Base-by-base conservation (phyloP, 2,888 invertebrate species). In the Drosophila lutescens region DNA sequence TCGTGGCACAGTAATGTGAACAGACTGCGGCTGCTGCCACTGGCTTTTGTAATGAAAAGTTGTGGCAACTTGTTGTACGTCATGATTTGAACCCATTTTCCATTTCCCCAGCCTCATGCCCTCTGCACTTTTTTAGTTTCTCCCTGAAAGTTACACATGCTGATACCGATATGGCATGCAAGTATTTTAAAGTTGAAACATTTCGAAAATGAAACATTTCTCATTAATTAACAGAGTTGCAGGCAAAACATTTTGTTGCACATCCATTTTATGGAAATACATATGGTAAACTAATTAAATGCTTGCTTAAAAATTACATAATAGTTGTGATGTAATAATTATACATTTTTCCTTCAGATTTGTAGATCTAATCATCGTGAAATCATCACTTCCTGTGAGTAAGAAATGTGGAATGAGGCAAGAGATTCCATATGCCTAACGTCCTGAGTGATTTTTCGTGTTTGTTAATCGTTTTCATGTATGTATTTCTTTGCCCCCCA, bases 361-460 rank as follows among this genome's bases (percentile, higher is more conserved):
- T 30, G 30, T 30, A 6, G 26, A 5, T 5, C 26, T 26, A 26
- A 17, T 10, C 12, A 17, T 12, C 43, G 30, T 17, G 3, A 30
- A 30, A 30, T 30, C 20, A 43, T 12, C 17, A 20, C 20, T 20
- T 10, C 20, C 5, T 34, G 15, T 41, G 32, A 9, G 13, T 7
- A 34, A 10, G 12, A 32, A 32, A 41, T 36, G 9, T 34, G 41
- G 3, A 12, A 15, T 13, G 13, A 17, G 40, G 8, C 17, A 17
- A 47, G 2, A 34, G 12, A 46, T 41, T 36, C n/a, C 20, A 43
- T 34, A 30, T 12, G 30, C 9, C 30, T 38, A 50, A 15, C 57
- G 61, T 59, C 59, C 58, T 74, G 70, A 83, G 86, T 86, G 86
- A 82, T 74, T 85, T 83, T 75, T 70, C 82, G 57, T 88, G 82